These are phyloP conservation scores for Hyposmocoma kahamanoa DNA, from an alignment of 1,140 invertebrate genomes.

Conservation along the genomic window DNA sequence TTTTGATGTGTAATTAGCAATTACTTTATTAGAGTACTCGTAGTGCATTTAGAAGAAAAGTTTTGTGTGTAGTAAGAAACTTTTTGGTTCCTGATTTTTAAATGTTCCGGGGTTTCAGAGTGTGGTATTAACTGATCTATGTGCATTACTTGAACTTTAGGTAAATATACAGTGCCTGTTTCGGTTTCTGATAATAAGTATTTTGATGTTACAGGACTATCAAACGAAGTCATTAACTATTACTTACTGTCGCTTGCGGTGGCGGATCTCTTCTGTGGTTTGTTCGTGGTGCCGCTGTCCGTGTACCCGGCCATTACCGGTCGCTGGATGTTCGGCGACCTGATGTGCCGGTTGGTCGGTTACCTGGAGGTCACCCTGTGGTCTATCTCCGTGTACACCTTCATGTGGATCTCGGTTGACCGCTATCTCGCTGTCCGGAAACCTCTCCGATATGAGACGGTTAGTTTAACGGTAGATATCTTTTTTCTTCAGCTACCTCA, in stretches of 20 bases:
- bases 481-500: slow-evolving; percentile 20
- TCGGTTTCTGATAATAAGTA: no score
- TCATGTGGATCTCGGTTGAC: slow-evolving; percentile 98
- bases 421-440: slow-evolving; percentile 93
- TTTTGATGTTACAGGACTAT: slow-evolving; percentile 86
- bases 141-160: no score
- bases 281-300: slow-evolving; percentile 93
- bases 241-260: slow-evolving; percentile 93
- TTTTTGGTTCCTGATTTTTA: no score
- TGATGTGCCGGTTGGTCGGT: slow-evolving; percentile 89
- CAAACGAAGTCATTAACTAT: slow-evolving; percentile 91
- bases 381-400: slow-evolving; percentile 93
- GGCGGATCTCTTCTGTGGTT: slow-evolving; percentile 91
- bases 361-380: slow-evolving; percentile 94
- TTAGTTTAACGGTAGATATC: slow-evolving; percentile 75
- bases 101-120: no score
- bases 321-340: slow-evolving; percentile 85
- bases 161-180: no score
- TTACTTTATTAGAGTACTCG: no score
- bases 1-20: no score
- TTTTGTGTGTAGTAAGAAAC: no score
- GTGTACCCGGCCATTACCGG: slow-evolving; percentile 86
- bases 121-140: no score
- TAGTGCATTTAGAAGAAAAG: no score
- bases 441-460: slow-evolving; percentile 94